phyloP scores from a whole-genome alignment of 2,113 vertebrate genomes.

The Taxidea taxus region DNA sequence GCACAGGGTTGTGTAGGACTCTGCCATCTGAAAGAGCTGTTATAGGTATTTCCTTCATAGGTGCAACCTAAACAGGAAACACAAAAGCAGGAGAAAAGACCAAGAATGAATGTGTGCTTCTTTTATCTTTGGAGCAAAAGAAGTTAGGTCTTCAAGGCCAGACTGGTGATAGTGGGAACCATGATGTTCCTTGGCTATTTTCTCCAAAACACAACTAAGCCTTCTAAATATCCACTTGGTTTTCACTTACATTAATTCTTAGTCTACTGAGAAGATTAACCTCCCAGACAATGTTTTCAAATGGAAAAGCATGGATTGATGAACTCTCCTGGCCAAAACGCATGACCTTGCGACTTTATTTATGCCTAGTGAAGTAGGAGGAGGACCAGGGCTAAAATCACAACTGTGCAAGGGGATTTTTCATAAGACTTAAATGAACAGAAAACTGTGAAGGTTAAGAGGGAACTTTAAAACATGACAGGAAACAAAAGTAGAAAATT shows the following conservation, averaged over 20 bases:
- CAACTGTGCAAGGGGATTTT: neutral
- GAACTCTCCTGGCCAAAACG: neutral
- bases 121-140: neutral
- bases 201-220: constrained; percentile 12
- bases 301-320: neutral
- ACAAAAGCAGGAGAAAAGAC: constrained; percentile 8
- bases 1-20: constrained; percentile 88
- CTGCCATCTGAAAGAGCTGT: constrained; percentile 94
- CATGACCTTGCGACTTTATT: neutral
- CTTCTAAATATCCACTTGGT: neutral
- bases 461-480: neutral
- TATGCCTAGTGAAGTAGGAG: neutral
- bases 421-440: neutral
- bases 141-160: neutral
- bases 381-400: neutral
- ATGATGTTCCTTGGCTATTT: neutral
- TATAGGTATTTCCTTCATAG: constrained; percentile 90
- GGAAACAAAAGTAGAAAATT: constrained; percentile 4
- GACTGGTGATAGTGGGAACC: neutral
- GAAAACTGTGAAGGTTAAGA: neutral
- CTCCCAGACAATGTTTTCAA: neutral
- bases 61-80: constrained; percentile 86
- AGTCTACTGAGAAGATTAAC: constrained; percentile 11
- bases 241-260: neutral
- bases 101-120: neutral